phyloP scores from a whole-genome alignment of 64 coral and sea anemone species.

The Acropora tenuis region DNA sequence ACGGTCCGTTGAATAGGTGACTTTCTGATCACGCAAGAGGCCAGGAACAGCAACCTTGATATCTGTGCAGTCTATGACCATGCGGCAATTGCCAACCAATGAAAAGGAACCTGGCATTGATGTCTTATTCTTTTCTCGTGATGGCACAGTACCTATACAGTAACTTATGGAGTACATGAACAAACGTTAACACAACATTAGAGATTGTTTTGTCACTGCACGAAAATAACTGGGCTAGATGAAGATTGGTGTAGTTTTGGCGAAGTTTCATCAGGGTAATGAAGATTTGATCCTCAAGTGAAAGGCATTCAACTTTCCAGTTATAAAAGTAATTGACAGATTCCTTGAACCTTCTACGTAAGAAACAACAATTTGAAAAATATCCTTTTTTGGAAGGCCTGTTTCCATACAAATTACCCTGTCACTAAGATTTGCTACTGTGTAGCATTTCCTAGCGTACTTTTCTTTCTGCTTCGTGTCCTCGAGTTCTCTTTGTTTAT shows the following conservation, averaged over 20 bases:
- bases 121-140: not conserved
- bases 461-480: no score
- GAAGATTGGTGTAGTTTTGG: not conserved
- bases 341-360: not conserved
- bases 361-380: no score
- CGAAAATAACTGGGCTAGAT: not conserved
- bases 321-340: not conserved
- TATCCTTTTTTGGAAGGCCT: no score
- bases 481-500: no score
- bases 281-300: not conserved
- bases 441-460: no score
- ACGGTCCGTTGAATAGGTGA: not conserved
- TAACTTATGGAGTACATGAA: not conserved
- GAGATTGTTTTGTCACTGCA: no score
- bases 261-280: not conserved
- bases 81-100: not conserved
- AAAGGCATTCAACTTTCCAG: not conserved
- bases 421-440: no score
- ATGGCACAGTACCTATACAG: not conserved
- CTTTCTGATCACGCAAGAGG: no score
- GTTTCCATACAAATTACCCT: no score
- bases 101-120: no score
- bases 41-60: not conserved
- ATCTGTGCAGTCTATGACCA: not conserved
- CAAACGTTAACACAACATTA: not conserved